Conservation (phyloP, 2,113 vertebrate genomes). For the Onychostoma macrolepis region DNA sequence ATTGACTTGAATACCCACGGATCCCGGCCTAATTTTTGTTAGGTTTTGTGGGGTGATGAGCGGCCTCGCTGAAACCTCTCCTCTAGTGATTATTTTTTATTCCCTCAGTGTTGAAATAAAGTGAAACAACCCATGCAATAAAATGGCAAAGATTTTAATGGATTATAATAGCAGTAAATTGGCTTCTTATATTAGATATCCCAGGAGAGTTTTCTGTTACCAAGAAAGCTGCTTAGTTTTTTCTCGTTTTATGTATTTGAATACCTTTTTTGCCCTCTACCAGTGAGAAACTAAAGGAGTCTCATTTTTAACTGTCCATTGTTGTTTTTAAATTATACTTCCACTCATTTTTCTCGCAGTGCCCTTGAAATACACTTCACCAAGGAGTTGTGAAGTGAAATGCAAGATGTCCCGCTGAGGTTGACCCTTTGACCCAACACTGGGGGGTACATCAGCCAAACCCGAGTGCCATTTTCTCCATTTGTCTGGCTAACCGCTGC, state of each 20-base stretch:
- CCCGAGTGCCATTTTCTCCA: slow-evolving; percentile 12
- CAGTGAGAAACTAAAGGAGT: not conserved
- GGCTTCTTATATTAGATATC: slow-evolving; percentile 16
- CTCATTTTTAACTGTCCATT: not conserved
- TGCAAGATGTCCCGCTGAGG: not conserved
- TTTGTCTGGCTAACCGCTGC: slow-evolving; percentile 20
- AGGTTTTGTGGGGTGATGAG: slow-evolving; percentile 33
- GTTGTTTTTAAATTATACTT: slow-evolving; percentile 18
- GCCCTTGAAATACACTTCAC: slow-evolving; percentile 26
- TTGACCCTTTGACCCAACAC: slow-evolving; percentile 23
- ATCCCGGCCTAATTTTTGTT: slow-evolving; percentile 21
- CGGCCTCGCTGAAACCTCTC: not conserved
- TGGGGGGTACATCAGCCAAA: not conserved
- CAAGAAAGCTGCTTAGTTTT: not conserved
- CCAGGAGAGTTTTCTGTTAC: not conserved
- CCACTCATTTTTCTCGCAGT: not conserved
- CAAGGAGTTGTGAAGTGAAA: not conserved
- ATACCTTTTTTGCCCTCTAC: not conserved
- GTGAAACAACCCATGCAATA: slow-evolving; percentile 31
- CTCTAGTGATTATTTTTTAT: slow-evolving; percentile 17
- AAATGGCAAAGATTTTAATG: slow-evolving; percentile 19
- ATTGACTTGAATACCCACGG: slow-evolving; percentile 24
- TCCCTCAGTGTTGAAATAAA: slow-evolving; percentile 26
- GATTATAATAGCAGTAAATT: slow-evolving; percentile 26
- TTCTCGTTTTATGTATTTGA: not conserved